Base-by-base conservation (phyloP, 2,113 vertebrate species). In the Drymodes brunneopygia region DNA sequence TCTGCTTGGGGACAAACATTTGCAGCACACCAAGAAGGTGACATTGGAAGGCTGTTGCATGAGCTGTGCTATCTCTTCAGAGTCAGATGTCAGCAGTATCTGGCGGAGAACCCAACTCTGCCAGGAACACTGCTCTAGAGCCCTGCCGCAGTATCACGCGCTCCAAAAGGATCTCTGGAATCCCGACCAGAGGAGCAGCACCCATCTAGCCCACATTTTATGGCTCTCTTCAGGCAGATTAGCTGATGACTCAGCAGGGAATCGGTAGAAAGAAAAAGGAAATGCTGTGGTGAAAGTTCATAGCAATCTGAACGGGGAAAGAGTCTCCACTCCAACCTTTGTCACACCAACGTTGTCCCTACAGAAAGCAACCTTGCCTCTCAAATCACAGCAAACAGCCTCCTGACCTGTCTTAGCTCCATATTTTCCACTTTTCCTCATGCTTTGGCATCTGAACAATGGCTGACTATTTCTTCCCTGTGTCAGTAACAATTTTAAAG, bases 91-190 rank as follows among this genome's bases (percentile, higher is more conserved):
- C 88, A 92, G 62, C 64, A 81, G 29, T 48, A 36, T 29, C 70
- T 84, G 83, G 72, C 53, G 84, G 69, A 84, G 69, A 91, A 92
- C 87, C 22, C 51, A 71, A 3, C 51, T 74, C 83, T 73, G 69
- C 28, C 71, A 65, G 86, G 75, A 86, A 73, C 58, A 65, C 18
- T n/a, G 75, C 28, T 70, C 77, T 60, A 81, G 51, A 67, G 72
- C 64, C 36, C 69, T 53, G 58, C 33, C 0, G 0, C 79, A 73
- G 42, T 61, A 71, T 45, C 69, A 54, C 0, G 0, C 0, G 0
- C 36, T 84, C 35, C 44, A 42, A 45, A 81, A 83, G 10, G 72
- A 48, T 57, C 40, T 33, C 19, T 69, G 78, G 51, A 88, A 73
- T 75, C 48, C 58, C 1, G 0, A 50, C 29, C 0, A 4, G 62